These are phyloP conservation scores for Paradisaea rubra DNA, from an alignment of 2,113 vertebrate species.

Conservation along the genomic window DNA sequence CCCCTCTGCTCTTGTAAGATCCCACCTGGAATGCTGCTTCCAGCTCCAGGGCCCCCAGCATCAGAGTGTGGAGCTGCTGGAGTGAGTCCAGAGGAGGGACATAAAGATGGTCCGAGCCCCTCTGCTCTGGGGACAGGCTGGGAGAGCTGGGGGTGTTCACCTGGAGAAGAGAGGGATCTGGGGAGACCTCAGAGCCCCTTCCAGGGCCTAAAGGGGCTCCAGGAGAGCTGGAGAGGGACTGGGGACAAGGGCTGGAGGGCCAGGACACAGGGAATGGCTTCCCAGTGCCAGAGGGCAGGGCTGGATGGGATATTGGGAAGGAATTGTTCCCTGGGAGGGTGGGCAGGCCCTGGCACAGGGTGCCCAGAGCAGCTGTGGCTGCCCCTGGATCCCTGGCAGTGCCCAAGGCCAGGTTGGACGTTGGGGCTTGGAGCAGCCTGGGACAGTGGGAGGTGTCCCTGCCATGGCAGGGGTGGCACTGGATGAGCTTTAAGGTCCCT, in stretches of 20 bases:
- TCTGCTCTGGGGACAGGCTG: not conserved
- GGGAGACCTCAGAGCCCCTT: not conserved
- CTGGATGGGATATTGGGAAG: fast-evolving
- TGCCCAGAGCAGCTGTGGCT: not conserved
- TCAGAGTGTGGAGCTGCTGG: not conserved
- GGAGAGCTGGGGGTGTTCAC: not conserved
- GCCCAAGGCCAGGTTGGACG: not conserved
- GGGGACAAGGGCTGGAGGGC: fast-evolving
- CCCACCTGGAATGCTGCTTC: not conserved
- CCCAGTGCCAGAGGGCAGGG: fast-evolving
- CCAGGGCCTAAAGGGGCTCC: not conserved
- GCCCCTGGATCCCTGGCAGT: not conserved
- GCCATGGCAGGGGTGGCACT: not conserved
- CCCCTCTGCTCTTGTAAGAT: not conserved
- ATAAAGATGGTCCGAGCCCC: fast-evolving
- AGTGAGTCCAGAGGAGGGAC: not conserved
- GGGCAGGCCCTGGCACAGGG: fast-evolving
- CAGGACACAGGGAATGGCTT: not conserved
- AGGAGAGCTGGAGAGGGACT: not conserved
- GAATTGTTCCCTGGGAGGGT: not conserved
- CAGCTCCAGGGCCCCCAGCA: not conserved
- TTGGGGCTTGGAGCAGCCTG: not conserved
- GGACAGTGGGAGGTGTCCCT: not conserved
- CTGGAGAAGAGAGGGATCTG: not conserved
- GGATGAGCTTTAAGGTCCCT: fast-evolving